These are phyloP conservation scores for Coelopa pilipes DNA, from an alignment of 2,888 invertebrate genomes.

Conservation along the genomic window DNA sequence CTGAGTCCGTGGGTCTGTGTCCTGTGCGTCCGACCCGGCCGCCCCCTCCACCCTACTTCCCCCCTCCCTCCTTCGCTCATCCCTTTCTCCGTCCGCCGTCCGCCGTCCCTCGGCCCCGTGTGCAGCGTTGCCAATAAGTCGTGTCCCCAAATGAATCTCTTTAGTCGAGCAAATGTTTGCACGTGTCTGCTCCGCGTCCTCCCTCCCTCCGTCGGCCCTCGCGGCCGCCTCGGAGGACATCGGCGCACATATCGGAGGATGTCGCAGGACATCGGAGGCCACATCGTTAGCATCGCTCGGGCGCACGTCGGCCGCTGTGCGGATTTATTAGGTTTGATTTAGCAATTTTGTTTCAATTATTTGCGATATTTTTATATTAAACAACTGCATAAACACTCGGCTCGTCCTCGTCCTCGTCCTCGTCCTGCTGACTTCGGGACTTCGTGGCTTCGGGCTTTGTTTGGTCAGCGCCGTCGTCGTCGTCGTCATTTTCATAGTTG, in stretches of 20 bases:
- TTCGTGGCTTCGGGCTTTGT: slow-evolving; percentile 40
- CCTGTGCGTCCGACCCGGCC: background rate
- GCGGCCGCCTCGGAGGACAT: background rate
- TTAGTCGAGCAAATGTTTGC: slow-evolving; percentile 30
- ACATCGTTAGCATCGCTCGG: slow-evolving; percentile 30
- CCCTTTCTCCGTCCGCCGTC: too few relatives aligned
- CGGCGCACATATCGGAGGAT: background rate
- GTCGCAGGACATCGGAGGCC: slow-evolving; percentile 10
- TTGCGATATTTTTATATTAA: slow-evolving; percentile 41
- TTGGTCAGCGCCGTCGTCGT: slow-evolving; percentile 20
- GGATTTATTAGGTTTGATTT: slow-evolving; percentile 48
- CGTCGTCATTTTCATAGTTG: background rate
- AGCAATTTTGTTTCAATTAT: slow-evolving; percentile 42
- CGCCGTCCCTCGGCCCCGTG: too few relatives aligned
- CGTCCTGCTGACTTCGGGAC: slow-evolving; percentile 25
- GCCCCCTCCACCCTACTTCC: background rate
- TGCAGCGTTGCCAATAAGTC: slow-evolving; percentile 22
- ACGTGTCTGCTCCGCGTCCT: slow-evolving; percentile 34
- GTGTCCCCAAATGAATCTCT: slow-evolving; percentile 24
- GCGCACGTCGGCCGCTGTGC: background rate
- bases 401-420: background rate
- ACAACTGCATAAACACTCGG: slow-evolving; percentile 35
- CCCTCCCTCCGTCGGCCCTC: slow-evolving; percentile 8
- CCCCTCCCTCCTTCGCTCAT: too few relatives aligned
- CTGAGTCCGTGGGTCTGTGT: background rate